Evolutionary conservation across 2,888 invertebrate genomes (phyloP).

Genomic region (Aquatica leii): DNA sequence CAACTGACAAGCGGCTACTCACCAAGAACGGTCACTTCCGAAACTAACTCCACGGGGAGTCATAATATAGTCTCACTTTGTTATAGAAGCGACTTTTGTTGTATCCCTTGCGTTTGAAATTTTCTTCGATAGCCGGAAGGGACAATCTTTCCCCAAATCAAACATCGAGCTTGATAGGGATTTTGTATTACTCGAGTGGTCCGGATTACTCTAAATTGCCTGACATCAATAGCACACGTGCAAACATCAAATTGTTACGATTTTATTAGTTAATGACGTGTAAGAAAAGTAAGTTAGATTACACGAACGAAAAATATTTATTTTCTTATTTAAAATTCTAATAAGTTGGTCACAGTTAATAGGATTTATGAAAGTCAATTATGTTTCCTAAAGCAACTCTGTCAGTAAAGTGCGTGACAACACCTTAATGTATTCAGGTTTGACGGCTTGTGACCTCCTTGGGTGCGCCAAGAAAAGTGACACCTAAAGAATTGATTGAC

Average conservation of each 20-base stretch:
- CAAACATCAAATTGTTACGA: slow-evolving; percentile 12
- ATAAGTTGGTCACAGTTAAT: slow-evolving; percentile 49
- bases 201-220: slow-evolving; percentile 28
- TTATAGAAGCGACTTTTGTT: slow-evolving; percentile 25
- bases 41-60: slow-evolving; percentile 40
- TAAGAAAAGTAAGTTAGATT: neutral
- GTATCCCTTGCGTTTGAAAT: slow-evolving; percentile 28
- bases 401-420: slow-evolving; percentile 38
- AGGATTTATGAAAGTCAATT: slow-evolving; percentile 50
- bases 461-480: slow-evolving; percentile 51
- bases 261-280: slow-evolving; percentile 3
- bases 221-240: slow-evolving; percentile 24
- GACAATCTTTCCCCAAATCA: slow-evolving; percentile 30
- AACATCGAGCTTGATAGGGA: slow-evolving; percentile 24
- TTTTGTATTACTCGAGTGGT: slow-evolving; percentile 26
- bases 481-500: slow-evolving; percentile 50
- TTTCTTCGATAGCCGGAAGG: slow-evolving; percentile 33
- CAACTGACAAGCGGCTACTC: slow-evolving; percentile 43
- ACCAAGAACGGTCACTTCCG: slow-evolving; percentile 46
- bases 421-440: slow-evolving; percentile 37
- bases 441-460: slow-evolving; percentile 44
- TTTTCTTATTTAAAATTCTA: slow-evolving; percentile 38
- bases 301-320: slow-evolving; percentile 10
- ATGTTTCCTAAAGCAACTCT: slow-evolving; percentile 38
- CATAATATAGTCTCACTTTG: slow-evolving; percentile 30